These are phyloP conservation scores for Boloria euphrosyne DNA, from an alignment of 2,888 invertebrate genomes.

Conservation along the genomic window DNA sequence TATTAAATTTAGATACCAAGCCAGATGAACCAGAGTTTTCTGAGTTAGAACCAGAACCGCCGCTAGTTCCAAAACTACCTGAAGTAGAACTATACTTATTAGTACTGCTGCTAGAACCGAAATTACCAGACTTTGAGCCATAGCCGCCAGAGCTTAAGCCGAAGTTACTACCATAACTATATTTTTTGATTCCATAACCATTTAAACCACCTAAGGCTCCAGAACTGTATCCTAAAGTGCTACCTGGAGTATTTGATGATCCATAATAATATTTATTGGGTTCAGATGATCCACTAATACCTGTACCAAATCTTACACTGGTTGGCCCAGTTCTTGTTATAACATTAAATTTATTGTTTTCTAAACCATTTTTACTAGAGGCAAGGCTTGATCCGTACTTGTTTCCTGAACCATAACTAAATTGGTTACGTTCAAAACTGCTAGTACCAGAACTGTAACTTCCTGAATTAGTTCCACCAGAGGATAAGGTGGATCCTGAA, in stretches of 20 bases:
- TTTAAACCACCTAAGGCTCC: neutral
- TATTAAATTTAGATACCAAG: conserved; percentile 1
- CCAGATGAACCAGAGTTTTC: conserved; percentile 1
- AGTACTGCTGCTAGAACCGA: neutral
- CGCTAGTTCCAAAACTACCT: neutral
- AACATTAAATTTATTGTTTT: neutral
- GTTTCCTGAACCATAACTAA: neutral
- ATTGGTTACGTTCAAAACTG: conserved; percentile 3
- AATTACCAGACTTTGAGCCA: neutral
- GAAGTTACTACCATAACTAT: conserved; percentile 2
- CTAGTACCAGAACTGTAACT: conserved; percentile 13
- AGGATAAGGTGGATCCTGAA: conserved; percentile 3
- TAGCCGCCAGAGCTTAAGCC: neutral
- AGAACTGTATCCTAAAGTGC: conserved; percentile 13
- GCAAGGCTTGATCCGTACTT: conserved; percentile 3
- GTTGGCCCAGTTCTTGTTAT: neutral
- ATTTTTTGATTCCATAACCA: conserved; percentile 4
- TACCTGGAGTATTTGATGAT: neutral
- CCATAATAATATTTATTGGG: neutral
- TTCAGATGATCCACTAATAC: neutral
- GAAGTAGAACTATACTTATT: neutral
- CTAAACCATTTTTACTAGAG: conserved; percentile 7
- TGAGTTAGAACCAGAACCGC: neutral
- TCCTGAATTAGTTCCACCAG: conserved; percentile 2
- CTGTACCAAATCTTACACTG: neutral